Evolutionary conservation across 2,113 vertebrate genomes (phyloP).

Genomic region (Phalacrocorax aristotelis): DNA sequence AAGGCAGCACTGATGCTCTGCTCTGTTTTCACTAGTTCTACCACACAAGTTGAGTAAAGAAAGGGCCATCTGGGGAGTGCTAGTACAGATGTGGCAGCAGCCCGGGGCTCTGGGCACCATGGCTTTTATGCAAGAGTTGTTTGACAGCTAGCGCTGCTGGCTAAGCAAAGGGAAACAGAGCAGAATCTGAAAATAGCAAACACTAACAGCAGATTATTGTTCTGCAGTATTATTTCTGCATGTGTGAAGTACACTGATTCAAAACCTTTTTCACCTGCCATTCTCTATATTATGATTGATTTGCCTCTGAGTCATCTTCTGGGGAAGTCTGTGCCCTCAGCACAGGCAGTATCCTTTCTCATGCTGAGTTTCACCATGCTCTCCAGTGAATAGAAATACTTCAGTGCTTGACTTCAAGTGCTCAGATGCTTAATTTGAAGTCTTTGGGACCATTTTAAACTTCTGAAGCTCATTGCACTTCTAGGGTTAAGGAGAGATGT

Average conservation of each 20-base stretch:
- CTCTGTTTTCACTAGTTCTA: background rate
- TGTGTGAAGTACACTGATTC: background rate
- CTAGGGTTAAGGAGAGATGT: background rate
- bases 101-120: background rate
- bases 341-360: background rate
- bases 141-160: background rate
- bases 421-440: background rate
- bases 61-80: background rate
- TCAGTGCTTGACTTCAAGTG: background rate
- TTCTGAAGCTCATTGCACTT: background rate
- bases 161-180: background rate
- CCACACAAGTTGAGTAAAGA: background rate
- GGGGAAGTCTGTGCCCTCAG: background rate
- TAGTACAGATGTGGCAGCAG: background rate
- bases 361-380: background rate
- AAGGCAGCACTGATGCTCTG: background rate
- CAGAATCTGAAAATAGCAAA: background rate
- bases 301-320: background rate
- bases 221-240: background rate
- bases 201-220: background rate
- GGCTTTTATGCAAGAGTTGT: background rate
- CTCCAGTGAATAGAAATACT: background rate
- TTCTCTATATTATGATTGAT: background rate
- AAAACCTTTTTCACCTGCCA: background rate
- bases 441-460: background rate